Evolutionary conservation across 2,888 invertebrate genomes (phyloP), one percentile per base, ranked within the genome.

Genomic region (Microctonus brassicae): DNA sequence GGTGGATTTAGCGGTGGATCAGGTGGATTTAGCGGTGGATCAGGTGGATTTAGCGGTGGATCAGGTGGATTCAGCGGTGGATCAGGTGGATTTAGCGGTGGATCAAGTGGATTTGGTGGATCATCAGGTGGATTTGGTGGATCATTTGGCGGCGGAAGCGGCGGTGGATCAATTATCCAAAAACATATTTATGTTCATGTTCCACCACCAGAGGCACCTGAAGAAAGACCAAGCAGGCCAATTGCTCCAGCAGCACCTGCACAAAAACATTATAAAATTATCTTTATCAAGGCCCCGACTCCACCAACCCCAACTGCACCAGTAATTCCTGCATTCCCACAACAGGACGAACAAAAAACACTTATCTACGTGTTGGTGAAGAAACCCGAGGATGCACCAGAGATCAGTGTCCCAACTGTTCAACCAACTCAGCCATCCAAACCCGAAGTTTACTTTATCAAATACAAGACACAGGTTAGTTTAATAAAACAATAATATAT

Each of bases 121-220:
- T 68, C 63, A 7, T 20, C 33, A 22, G 64, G 63, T 13, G 61
- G 68, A 29, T 61, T 63, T 2, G 62, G 72, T 52, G 77, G 76
- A 11, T 73, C 76, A 33, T 58, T 53, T 10, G 64, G 72, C 17
- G 73, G 73, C 60, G 63, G 67, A 9, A 55, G 70, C 26, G 73
- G 73, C 73, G 88, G 89, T 73, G 90, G 91, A 78, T 91, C 93
- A 81, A 89, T 94, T 55, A 93, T 95, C 77, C 94, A 94, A 86
- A 95, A 95, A 84, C 95, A 94, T 90, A 95, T 94, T 88, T 96
- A 95, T 90, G 95, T 96, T 5, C 96, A 95, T 87, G 95, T 96
- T 13, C 95, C 96, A 64, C 95, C 95, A 84, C 95, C 94, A 90
- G 95, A 95, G 88, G 83, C 87, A 5, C 94, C 93, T n/a, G 92